phyloP scores from a whole-genome alignment of 2,113 vertebrate species.

The Oreochromis niloticus region DNA sequence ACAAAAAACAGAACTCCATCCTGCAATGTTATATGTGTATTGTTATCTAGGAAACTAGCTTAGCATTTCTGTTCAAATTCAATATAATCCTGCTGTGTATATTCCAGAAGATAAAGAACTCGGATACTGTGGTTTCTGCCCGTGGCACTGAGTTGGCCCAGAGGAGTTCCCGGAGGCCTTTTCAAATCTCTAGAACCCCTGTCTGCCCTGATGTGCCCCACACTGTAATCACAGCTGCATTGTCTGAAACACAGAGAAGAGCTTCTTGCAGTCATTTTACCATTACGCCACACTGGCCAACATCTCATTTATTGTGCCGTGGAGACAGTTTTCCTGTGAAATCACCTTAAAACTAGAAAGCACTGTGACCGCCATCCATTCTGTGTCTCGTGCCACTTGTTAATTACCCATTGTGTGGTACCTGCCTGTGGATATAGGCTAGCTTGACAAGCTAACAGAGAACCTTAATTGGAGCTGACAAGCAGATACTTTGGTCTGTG shows the following conservation, averaged over 20 bases:
- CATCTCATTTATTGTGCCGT: background rate
- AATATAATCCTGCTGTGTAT: background rate
- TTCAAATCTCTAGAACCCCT: background rate
- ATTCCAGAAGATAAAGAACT: background rate
- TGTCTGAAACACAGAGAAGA: background rate
- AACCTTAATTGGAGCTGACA: conserved; percentile 44
- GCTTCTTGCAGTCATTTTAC: background rate
- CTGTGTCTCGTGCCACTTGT: conserved; percentile 9
- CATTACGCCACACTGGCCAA: background rate
- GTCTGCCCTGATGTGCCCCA: background rate
- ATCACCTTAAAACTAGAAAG: conserved; percentile 6
- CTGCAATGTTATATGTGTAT: background rate
- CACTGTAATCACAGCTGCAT: background rate
- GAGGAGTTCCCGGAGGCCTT: background rate
- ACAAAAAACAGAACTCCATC: background rate
- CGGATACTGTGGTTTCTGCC: background rate
- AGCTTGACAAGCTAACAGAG: conserved; percentile 7
- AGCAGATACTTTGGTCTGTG: background rate
- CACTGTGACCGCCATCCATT: background rate
- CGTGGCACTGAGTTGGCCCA: background rate
- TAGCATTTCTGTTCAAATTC: background rate
- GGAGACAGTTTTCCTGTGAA: background rate
- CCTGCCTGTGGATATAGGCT: background rate
- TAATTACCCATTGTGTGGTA: conserved; percentile 28
- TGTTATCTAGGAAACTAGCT: background rate